phyloP scores from a whole-genome alignment of 2,113 vertebrate species.

The Antennarius striatus region DNA sequence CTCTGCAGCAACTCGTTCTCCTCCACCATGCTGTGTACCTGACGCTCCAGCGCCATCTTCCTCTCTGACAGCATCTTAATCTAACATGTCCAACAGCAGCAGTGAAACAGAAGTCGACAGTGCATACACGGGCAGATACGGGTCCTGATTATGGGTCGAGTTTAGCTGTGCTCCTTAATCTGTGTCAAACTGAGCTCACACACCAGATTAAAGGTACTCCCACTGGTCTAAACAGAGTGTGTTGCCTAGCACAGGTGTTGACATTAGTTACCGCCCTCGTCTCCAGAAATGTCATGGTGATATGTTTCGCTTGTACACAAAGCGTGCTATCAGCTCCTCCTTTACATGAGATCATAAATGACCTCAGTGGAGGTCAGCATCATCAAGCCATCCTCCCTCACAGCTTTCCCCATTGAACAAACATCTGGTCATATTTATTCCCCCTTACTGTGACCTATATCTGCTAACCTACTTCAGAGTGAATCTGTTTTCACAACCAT shows the following conservation, averaged over 20 bases:
- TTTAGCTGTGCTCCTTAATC: conserved; percentile 28
- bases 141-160: conserved; percentile 27
- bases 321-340: conserved; percentile 24
- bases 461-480: conserved; percentile 71
- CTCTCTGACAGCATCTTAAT: conserved; percentile 96
- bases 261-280: conserved; percentile 58
- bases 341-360: not conserved
- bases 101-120: conserved; percentile 7
- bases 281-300: conserved; percentile 70
- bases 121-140: conserved; percentile 4
- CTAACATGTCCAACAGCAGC: conserved; percentile 67
- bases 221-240: conserved; percentile 69
- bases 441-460: conserved; percentile 73
- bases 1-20: conserved; percentile 93
- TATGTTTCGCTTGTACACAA: conserved; percentile 20
- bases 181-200: conserved; percentile 43
- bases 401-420: conserved; percentile 49
- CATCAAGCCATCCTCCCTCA: not conserved
- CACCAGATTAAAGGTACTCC: conserved; percentile 70
- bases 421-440: conserved; percentile 44
- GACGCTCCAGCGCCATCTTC: conserved; percentile 91
- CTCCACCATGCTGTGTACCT: conserved; percentile 86
- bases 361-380: conserved; percentile 16
- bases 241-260: conserved; percentile 66
- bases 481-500: conserved; percentile 29